These are phyloP conservation scores for Drosophila atroscutellata DNA, from an alignment of 2,888 invertebrate genomes.

Conservation along the genomic window DNA sequence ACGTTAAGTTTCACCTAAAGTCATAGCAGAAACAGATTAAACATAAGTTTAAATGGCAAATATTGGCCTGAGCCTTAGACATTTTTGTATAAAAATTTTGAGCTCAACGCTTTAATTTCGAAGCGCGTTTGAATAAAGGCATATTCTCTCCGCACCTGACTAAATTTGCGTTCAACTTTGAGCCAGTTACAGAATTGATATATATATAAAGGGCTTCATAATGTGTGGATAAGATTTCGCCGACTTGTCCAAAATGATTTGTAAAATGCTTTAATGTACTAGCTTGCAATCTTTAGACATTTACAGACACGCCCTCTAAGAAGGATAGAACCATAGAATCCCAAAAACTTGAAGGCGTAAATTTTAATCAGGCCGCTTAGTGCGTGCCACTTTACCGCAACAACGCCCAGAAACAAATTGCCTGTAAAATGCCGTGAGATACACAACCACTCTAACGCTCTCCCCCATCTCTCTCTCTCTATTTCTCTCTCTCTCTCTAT, in stretches of 20 bases:
- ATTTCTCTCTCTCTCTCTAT: background rate
- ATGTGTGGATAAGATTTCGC: no score
- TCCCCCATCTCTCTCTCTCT: background rate
- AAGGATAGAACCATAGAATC: constrained; percentile 26
- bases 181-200: constrained; percentile 10
- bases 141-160: background rate
- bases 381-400: constrained; percentile 41
- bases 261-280: constrained; percentile 20
- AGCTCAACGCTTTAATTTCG: background rate
- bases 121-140: background rate
- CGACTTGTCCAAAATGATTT: background rate
- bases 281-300: background rate
- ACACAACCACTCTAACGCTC: constrained; percentile 14
- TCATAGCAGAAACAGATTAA: constrained; percentile 8
- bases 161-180: background rate
- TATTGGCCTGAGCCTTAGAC: background rate
- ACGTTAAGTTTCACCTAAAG: constrained; percentile 52
- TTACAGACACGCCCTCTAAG: constrained; percentile 10
- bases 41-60: background rate
- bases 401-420: constrained; percentile 56
- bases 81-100: background rate
- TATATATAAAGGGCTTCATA: no score
- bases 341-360: constrained; percentile 55
- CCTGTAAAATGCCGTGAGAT: constrained; percentile 38
- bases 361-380: constrained; percentile 68